phyloP scores from a whole-genome alignment of 1,140 invertebrate species.

The Drosophila truncata region DNA sequence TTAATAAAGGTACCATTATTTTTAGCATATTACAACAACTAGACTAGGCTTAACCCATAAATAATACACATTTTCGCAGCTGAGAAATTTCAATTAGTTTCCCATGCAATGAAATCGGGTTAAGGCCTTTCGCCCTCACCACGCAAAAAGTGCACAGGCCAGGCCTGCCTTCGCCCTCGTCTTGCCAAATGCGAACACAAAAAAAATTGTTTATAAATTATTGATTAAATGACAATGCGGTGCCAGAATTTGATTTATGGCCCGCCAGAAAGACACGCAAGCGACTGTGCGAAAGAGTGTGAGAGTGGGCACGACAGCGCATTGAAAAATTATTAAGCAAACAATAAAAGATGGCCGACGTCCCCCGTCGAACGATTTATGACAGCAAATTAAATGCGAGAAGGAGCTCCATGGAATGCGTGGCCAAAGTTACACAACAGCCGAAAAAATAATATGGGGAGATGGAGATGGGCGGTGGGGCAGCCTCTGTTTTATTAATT shows the following conservation, averaged over 20 bases:
- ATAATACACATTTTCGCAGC: conserved; percentile 27
- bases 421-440: conserved; percentile 55
- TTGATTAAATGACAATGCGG: conserved; percentile 83
- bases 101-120: conserved; percentile 39
- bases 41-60: not conserved
- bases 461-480: conserved; percentile 25
- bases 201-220: conserved; percentile 76
- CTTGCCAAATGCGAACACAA: conserved; percentile 41
- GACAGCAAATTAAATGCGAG: conserved; percentile 65
- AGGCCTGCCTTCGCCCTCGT: conserved; percentile 10
- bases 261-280: conserved; percentile 68
- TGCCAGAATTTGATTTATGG: conserved; percentile 83
- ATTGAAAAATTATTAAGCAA: conserved; percentile 77
- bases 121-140: conserved; percentile 31
- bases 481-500: conserved; percentile 69
- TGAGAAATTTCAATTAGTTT: conserved; percentile 45
- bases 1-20: not conserved
- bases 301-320: conserved; percentile 55
- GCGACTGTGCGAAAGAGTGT: conserved; percentile 35
- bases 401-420: conserved; percentile 41
- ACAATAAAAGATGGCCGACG: conserved; percentile 78
- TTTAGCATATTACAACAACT: not conserved
- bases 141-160: conserved; percentile 39
- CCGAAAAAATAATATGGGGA: conserved; percentile 24
- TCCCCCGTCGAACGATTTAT: conserved; percentile 55